These are phyloP conservation scores for Phthorimaea operculella DNA, from an alignment of 1,140 invertebrate genomes.

Conservation along the genomic window DNA sequence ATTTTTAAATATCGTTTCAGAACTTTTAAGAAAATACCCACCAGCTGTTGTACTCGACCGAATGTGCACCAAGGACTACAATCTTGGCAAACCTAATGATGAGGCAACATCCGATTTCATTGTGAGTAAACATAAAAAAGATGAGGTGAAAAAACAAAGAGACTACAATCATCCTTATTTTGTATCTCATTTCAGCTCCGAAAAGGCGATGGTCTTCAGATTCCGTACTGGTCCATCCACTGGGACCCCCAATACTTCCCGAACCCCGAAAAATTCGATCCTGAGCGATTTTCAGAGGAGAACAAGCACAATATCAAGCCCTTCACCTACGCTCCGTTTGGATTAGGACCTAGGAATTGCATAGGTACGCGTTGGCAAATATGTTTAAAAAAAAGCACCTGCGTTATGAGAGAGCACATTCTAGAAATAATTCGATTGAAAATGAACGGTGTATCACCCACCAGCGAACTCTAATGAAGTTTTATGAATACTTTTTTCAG, in stretches of 20 bases:
- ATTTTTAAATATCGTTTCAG: conserved; percentile 35
- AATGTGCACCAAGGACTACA: conserved; percentile 56
- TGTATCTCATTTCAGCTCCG: conserved; percentile 16
- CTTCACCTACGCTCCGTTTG: neutral
- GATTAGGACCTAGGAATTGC: neutral
- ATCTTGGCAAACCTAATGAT: conserved; percentile 42
- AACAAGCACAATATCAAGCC: conserved; percentile 1
- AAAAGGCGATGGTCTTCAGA: conserved; percentile 47
- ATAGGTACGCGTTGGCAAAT: neutral
- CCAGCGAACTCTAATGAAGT: too few relatives aligned
- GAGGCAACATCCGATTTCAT: conserved; percentile 33
- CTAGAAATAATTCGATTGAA: too few relatives aligned
- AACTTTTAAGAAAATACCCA: conserved; percentile 68
- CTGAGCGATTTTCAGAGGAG: conserved; percentile 38
- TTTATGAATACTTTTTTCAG: too few relatives aligned
- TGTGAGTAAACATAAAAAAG: conserved; percentile 22
- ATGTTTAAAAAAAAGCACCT: too few relatives aligned
- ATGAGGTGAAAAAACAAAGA: too few relatives aligned
- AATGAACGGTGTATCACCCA: too few relatives aligned
- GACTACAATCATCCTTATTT: too few relatives aligned
- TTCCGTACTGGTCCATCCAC: conserved; percentile 67
- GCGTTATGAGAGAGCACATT: too few relatives aligned
- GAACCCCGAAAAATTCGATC: conserved; percentile 68
- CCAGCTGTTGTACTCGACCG: conserved; percentile 56
- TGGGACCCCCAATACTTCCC: conserved; percentile 65